Percentiles rank a stretch among this genome's conserved stretches.
phyloP scores from a whole-genome alignment of 1,140 invertebrate species.

The Bombus pascuorum region DNA sequence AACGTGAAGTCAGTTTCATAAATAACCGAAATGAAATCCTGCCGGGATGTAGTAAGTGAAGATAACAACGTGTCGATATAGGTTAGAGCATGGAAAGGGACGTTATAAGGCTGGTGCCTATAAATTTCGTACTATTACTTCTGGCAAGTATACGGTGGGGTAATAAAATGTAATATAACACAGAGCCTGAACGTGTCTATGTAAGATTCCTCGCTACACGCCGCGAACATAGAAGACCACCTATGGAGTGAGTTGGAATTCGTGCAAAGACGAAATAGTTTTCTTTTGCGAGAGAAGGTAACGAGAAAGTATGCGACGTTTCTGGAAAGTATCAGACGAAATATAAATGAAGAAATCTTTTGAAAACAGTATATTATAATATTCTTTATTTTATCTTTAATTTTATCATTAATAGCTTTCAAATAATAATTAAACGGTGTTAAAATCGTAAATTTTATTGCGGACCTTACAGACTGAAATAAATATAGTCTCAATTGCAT shows the following conservation, averaged over 20 bases:
- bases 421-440: background rate
- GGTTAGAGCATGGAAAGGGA: constrained; percentile 41
- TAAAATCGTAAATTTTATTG: too few species aligned
- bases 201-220: constrained; percentile 17
- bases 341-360: background rate
- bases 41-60: constrained; percentile 43
- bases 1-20: constrained; percentile 25
- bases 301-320: background rate
- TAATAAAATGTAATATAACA: constrained; percentile 64
- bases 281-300: background rate
- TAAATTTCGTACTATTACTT: constrained; percentile 61
- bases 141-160: constrained; percentile 38
- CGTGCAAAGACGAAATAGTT: constrained; percentile 37
- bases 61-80: constrained; percentile 67
- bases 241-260: constrained; percentile 37
- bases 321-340: background rate
- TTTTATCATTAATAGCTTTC: background rate
- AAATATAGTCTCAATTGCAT: background rate
- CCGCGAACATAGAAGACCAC: constrained; percentile 31
- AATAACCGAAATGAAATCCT: constrained; percentile 63
- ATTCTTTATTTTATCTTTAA: background rate
- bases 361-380: background rate
- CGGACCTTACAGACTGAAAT: background rate
- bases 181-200: constrained; percentile 25
- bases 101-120: constrained; percentile 56